These are phyloP conservation scores for Anseranas semipalmata DNA, from an alignment of 2,113 vertebrate genomes.

Conservation along the genomic window DNA sequence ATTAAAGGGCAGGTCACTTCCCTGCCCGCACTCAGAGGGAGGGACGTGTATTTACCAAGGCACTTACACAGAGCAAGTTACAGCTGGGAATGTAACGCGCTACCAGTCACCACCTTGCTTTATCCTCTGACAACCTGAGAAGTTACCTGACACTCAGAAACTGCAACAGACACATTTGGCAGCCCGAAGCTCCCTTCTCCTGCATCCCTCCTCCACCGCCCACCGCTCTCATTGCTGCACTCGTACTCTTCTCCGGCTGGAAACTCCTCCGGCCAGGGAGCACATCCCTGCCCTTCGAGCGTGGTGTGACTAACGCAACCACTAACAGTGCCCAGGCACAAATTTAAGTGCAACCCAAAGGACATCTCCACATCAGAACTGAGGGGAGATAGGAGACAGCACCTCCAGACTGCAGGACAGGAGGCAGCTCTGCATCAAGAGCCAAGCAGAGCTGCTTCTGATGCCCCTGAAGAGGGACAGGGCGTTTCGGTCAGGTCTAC, in stretches of 20 bases:
- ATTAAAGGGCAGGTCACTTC: constrained; percentile 34
- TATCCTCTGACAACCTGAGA: not conserved
- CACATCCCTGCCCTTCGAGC: not conserved
- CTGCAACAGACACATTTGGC: not conserved
- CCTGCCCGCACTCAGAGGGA: not conserved
- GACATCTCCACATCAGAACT: not conserved
- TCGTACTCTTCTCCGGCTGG: not conserved
- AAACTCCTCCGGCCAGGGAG: not conserved
- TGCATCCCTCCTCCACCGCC: not conserved
- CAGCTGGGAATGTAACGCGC: constrained; percentile 53
- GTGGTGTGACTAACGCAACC: rapidly evolving
- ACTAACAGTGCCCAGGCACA: not conserved
- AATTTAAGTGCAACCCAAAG: not conserved
- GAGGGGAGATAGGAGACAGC: not conserved
- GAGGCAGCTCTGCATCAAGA: not conserved
- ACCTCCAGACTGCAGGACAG: not conserved
- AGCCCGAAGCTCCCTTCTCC: not conserved
- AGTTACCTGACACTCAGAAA: not conserved
- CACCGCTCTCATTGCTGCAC: not conserved
- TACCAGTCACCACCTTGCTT: constrained; percentile 47
- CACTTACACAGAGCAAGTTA: not conserved
- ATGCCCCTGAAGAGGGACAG: not conserved
- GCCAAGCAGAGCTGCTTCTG: not conserved
- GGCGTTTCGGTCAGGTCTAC: not conserved
- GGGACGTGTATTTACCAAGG: not conserved